Conservation (phyloP, 1,140 invertebrate species). For the Venturia canescens region DNA sequence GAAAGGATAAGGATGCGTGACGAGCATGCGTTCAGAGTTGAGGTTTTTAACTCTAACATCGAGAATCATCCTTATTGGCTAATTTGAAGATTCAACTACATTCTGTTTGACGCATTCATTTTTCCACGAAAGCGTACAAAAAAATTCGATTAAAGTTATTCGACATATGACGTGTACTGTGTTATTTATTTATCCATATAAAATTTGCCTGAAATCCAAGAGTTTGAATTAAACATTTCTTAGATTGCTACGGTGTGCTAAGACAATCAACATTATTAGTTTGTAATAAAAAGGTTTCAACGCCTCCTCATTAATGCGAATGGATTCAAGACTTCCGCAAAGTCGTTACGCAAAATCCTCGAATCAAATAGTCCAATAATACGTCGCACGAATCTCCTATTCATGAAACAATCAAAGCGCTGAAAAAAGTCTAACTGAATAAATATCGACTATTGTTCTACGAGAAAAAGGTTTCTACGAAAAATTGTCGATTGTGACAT, state of each 20-base stretch:
- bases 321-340: too few species aligned
- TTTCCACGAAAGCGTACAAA: background rate
- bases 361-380: too few species aligned
- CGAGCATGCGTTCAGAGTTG: background rate
- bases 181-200: slow-evolving; percentile 4
- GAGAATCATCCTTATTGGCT: background rate
- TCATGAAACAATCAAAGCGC: too few species aligned
- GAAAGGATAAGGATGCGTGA: background rate
- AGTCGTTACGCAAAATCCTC: too few species aligned
- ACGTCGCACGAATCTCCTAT: too few species aligned
- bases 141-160: background rate
- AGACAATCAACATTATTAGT: background rate
- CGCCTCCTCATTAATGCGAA: too few species aligned
- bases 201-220: background rate
- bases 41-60: background rate
- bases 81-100: background rate
- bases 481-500: too few species aligned
- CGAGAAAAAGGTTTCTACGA: too few species aligned
- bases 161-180: background rate
- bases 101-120: too few species aligned
- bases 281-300: too few species aligned
- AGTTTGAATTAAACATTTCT: background rate
- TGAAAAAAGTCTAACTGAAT: too few species aligned
- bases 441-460: too few species aligned
- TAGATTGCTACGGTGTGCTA: background rate